Conservation (phyloP, 2,797 vertebrate genomes). For the Muscicapa comitata region DNA sequence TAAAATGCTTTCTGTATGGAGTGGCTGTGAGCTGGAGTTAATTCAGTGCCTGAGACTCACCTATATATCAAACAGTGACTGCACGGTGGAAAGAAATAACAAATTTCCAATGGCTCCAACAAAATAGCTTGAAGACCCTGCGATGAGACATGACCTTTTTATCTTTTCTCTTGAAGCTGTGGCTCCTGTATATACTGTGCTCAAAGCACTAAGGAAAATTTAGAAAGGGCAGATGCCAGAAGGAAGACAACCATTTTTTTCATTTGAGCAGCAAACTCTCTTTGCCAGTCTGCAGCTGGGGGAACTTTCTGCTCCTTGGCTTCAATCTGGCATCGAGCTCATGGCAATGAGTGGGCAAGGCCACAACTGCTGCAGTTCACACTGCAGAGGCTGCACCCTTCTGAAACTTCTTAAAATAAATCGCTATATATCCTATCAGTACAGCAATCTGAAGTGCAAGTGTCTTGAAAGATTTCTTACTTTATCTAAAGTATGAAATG, state of each 20-base stretch:
- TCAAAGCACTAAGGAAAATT: background rate
- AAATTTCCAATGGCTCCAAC: background rate
- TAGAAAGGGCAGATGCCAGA: background rate
- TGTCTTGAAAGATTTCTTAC: constrained; percentile 8
- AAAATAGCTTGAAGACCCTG: background rate
- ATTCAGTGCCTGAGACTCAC: background rate
- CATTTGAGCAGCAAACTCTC: background rate
- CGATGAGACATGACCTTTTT: background rate
- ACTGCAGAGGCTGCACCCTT: background rate
- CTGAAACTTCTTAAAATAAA: constrained; percentile 52
- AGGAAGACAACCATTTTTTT: background rate
- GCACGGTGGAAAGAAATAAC: background rate
- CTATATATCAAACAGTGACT: background rate
- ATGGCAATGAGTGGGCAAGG: background rate
- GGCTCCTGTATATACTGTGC: background rate
- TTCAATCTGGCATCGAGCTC: background rate
- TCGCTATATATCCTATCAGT: background rate
- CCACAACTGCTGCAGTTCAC: constrained; percentile 11
- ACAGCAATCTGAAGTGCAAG: constrained; percentile 41
- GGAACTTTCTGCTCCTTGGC: background rate
- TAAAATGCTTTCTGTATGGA: background rate
- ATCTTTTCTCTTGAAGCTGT: background rate
- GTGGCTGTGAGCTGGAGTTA: background rate
- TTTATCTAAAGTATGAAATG: constrained; percentile 51
- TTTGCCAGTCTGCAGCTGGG: background rate